Percentiles rank a stretch among this genome's conserved stretches.
phyloP scores from a whole-genome alignment of 2,113 vertebrate genomes.

The Notarius lentiginosus region DNA sequence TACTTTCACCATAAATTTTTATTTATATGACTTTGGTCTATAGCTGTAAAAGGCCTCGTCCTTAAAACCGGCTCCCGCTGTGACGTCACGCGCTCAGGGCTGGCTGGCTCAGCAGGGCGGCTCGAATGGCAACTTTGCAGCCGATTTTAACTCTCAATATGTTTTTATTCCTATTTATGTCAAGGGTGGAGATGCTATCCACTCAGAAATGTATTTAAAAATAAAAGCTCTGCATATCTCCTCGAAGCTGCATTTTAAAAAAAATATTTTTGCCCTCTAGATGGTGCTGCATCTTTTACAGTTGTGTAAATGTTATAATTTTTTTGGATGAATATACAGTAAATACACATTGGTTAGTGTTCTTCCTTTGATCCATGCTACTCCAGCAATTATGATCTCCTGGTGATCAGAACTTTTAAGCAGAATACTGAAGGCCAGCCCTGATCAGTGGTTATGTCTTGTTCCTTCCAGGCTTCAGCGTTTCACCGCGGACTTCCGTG shows the following conservation, averaged over 20 bases:
- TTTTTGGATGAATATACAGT: not conserved
- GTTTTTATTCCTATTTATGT: no score
- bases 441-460: not conserved
- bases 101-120: no score
- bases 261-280: not conserved
- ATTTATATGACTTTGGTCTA: no score
- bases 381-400: not conserved
- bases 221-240: no score
- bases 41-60: no score
- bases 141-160: no score
- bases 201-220: no score
- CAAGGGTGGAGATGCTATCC: no score
- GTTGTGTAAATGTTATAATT: not conserved
- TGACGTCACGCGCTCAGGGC: no score
- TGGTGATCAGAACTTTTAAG: not conserved
- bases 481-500: conserved; percentile 94
- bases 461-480: conserved; percentile 82
- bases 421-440: not conserved
- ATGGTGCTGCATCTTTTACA: not conserved
- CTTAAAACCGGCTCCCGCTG: no score
- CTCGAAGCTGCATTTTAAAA: not conserved
- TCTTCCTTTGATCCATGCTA: not conserved
- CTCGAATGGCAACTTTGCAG: no score
- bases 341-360: not conserved
- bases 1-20: no score